These are phyloP conservation scores for Labrus mixtus DNA, from an alignment of 2,113 vertebrate genomes.

Conservation along the genomic window DNA sequence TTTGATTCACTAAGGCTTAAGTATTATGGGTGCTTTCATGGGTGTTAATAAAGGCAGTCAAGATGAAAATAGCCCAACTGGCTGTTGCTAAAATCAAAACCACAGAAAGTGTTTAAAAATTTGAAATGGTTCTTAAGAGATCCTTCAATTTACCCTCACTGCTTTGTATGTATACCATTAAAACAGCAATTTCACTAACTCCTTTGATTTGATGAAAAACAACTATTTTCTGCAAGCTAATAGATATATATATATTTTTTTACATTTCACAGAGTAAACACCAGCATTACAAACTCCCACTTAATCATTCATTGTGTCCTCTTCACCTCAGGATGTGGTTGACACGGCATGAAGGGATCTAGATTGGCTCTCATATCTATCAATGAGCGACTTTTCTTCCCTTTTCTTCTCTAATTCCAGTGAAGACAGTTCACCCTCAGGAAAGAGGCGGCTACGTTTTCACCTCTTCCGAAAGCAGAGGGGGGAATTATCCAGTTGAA, in stretches of 20 bases:
- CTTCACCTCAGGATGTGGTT: conserved; percentile 71
- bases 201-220: neutral
- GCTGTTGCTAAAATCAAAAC: conserved; percentile 16
- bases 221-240: conserved; percentile 1
- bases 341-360: conserved; percentile 66
- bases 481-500: conserved; percentile 79
- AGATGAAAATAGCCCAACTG: conserved; percentile 24
- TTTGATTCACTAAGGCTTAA: conserved; percentile 32
- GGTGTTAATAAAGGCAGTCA: neutral
- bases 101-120: conserved; percentile 18
- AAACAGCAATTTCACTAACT: conserved; percentile 14
- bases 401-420: conserved; percentile 68
- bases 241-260: conserved; percentile 7
- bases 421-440: conserved; percentile 80
- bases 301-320: conserved; percentile 60
- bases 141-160: neutral
- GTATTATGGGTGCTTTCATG: conserved; percentile 16
- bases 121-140: neutral
- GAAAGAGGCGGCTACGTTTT: conserved; percentile 77
- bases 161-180: neutral
- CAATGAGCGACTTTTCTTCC: conserved; percentile 68
- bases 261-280: neutral
- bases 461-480: conserved; percentile 75
- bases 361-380: conserved; percentile 65
- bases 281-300: conserved; percentile 24